These are phyloP conservation scores for Lasiurus borealis DNA, from an alignment of 2,113 vertebrate genomes.

Conservation along the genomic window DNA sequence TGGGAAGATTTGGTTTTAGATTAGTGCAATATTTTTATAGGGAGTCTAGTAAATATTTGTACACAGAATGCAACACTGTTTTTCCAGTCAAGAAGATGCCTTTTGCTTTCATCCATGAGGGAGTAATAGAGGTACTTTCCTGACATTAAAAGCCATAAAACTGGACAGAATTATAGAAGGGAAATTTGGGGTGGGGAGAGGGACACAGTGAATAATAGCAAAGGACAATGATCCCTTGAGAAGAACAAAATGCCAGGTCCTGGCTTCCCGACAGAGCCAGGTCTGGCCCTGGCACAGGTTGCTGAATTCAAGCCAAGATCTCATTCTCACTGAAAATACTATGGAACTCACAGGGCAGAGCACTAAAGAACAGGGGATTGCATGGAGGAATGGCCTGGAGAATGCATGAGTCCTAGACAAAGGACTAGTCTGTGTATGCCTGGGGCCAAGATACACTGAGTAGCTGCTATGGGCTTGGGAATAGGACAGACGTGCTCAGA, in stretches of 20 bases:
- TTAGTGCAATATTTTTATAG: background rate
- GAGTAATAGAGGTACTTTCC: background rate
- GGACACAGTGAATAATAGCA: background rate
- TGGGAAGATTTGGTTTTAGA: background rate
- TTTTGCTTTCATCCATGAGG: background rate
- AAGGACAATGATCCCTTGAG: background rate
- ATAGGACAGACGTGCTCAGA: background rate
- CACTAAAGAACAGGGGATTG: background rate
- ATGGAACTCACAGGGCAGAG: background rate
- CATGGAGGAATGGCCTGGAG: background rate
- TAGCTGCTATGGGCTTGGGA: fast-evolving
- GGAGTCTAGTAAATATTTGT: background rate
- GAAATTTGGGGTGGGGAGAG: background rate
- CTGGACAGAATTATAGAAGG: background rate
- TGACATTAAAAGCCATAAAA: background rate
- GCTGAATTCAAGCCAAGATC: background rate
- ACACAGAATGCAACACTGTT: background rate
- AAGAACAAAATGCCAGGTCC: background rate
- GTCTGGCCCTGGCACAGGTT: background rate
- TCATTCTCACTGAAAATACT: background rate
- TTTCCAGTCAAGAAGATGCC: background rate
- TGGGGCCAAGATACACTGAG: background rate
- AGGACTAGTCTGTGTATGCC: background rate
- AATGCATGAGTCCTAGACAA: background rate
- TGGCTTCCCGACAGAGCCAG: background rate